A percentile compares a stretch with the other conserved stretches of the same genome.
These are phyloP conservation scores for Sphenopsis melanotis DNA, from an alignment of 2,797 vertebrate genomes.

Conservation along the genomic window DNA sequence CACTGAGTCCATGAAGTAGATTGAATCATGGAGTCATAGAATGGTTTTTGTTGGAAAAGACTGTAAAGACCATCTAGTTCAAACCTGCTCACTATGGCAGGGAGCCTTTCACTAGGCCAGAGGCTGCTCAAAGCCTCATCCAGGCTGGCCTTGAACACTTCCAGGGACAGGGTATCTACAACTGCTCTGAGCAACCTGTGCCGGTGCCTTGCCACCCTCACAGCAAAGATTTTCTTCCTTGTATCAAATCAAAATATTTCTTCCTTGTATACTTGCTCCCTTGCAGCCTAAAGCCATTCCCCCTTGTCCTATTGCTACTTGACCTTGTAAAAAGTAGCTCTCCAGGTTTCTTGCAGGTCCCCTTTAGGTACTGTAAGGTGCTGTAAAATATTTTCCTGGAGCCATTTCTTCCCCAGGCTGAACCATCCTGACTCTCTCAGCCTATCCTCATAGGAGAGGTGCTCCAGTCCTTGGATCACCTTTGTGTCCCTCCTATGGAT, in stretches of 20 bases:
- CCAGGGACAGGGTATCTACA: neutral
- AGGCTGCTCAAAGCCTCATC: neutral
- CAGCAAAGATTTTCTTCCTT: neutral
- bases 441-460: neutral
- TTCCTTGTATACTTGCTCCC: neutral
- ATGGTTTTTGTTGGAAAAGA: neutral
- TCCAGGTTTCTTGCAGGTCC: neutral
- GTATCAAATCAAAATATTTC: neutral
- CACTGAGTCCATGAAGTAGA: neutral
- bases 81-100: neutral
- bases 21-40: neutral
- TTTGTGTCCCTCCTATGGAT: neutral
- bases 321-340: neutral
- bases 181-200: neutral
- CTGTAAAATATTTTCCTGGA: neutral
- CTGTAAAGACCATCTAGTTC: neutral
- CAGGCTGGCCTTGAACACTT: neutral
- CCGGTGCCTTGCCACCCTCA: neutral
- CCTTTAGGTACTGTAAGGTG: neutral
- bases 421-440: neutral
- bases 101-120: neutral
- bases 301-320: neutral
- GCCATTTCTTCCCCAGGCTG: neutral
- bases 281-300: neutral
- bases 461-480: neutral